Base-by-base conservation (phyloP, 2,888 invertebrate genomes). In the Willowsia nigromaculata region DNA sequence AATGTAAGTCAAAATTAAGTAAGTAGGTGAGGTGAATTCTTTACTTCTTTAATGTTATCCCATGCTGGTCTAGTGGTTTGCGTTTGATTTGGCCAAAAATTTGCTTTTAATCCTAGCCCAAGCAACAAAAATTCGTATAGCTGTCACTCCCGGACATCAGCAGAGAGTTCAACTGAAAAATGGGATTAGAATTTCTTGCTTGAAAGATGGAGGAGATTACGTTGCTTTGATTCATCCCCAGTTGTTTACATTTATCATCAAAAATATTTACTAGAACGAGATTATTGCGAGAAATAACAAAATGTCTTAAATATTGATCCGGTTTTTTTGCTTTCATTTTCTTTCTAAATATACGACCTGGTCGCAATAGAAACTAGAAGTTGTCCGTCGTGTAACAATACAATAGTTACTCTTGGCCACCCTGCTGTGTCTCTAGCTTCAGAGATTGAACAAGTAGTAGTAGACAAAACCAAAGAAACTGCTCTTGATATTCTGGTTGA, bases 281-380 rank as follows among this genome's bases (percentile, higher is more conserved):
- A 53, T 53, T 53, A 53, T 22, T 37, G 27, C 22, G 22, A 56
- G 3, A 3, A 25, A 25, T 30, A 68, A 68, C 37, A 68, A 37
- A 43, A 22, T 71, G 71, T 71, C 71, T 71, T 71, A 43, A 71
- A 43, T 71, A 71, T 27, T 71, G 71, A 71, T 71, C 43, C 18
- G 25, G 71, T 71, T 71, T 43, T n/a, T n/a, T n/a, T n/a, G n/a
- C n/a, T n/a, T n/a, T n/a, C n/a, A n/a, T n/a, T n/a, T n/a, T n/a
- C n/a, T n/a, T n/a, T n/a, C n/a, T 18, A 1, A 22, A 22, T 0
- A 4, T 22, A 56, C 6, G n/a, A 18, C 22, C 71, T 22, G 43
- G 25, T 25, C 43, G 15, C 43, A 71, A 18, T 30, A 15, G 30
- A 68, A 68, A 37, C 68, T 9, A 68, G 18, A 68, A 71, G 15